Evolutionary conservation across 2,797 vertebrate genomes (phyloP).

Genomic region (Nothura maculosa): DNA sequence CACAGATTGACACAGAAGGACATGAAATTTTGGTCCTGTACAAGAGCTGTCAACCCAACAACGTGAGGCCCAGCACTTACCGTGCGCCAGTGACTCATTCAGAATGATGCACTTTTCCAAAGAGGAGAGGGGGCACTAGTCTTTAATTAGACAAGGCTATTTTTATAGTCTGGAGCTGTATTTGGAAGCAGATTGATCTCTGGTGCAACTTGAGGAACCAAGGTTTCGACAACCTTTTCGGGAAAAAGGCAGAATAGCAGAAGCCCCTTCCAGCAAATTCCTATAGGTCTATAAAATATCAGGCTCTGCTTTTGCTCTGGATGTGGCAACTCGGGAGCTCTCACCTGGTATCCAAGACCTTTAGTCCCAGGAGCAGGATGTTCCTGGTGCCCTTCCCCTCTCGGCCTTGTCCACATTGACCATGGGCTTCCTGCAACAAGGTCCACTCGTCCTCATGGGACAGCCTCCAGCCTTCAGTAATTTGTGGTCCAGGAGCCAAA

Average conservation of each 20-base stretch:
- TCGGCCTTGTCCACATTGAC: too few relatives aligned
- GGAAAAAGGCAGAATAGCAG: not conserved
- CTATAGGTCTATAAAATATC: not conserved
- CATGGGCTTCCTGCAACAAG: not conserved
- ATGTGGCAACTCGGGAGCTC: not conserved
- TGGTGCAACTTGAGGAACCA: not conserved
- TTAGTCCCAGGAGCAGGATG: not conserved
- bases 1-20: not conserved
- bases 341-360: not conserved
- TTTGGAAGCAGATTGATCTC: not conserved
- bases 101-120: not conserved
- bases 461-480: rapidly evolving
- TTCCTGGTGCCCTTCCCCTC: not conserved
- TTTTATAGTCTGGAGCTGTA: constrained; percentile 19
- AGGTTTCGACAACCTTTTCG: not conserved
- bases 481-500: not conserved
- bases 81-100: rapidly evolving
- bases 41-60: not conserved
- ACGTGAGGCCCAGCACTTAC: not conserved
- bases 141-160: not conserved
- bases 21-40: not conserved
- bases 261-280: not conserved
- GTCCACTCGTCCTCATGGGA: not conserved
- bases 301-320: constrained; percentile 3
- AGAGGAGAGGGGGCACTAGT: not conserved